These are phyloP conservation scores for Anorthoa munda DNA, from an alignment of 2,888 invertebrate species.

Conservation along the genomic window DNA sequence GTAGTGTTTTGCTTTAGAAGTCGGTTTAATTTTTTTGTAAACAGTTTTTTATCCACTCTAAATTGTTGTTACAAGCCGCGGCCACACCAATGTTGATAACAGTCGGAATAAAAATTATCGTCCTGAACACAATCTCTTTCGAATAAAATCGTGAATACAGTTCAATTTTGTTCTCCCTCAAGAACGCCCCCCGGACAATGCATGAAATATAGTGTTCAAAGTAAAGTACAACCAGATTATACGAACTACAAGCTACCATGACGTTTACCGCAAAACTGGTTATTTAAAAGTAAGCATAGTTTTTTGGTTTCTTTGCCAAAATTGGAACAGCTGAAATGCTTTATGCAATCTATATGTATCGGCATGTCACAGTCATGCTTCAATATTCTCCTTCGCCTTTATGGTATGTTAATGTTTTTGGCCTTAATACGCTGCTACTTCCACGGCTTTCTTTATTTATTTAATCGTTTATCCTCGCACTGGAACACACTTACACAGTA, in stretches of 20 bases:
- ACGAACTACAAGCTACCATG: neutral
- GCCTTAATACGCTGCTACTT: no score
- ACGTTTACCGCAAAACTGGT: neutral
- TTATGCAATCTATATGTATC: no score
- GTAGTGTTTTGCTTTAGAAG: no score
- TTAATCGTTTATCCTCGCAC: no score
- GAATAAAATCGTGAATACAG: neutral
- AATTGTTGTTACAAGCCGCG: no score
- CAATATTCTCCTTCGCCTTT: neutral
- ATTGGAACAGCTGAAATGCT: neutral
- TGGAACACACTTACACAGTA: no score
- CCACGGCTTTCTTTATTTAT: no score
- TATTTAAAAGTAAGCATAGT: neutral
- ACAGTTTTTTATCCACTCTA: no score
- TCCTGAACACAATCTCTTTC: neutral
- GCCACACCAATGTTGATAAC: neutral
- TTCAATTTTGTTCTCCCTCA: conserved; percentile 2
- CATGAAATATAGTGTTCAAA: conserved; percentile 22
- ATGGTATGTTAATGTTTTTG: neutral
- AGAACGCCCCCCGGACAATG: conserved; percentile 20
- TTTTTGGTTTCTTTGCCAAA: neutral
- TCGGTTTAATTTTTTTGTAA: no score
- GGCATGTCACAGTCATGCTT: neutral
- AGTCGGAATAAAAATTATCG: neutral
- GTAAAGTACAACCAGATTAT: conserved; percentile 4